Base-by-base conservation (phyloP, 2,113 vertebrate species). In the Alaudala cheleensis region DNA sequence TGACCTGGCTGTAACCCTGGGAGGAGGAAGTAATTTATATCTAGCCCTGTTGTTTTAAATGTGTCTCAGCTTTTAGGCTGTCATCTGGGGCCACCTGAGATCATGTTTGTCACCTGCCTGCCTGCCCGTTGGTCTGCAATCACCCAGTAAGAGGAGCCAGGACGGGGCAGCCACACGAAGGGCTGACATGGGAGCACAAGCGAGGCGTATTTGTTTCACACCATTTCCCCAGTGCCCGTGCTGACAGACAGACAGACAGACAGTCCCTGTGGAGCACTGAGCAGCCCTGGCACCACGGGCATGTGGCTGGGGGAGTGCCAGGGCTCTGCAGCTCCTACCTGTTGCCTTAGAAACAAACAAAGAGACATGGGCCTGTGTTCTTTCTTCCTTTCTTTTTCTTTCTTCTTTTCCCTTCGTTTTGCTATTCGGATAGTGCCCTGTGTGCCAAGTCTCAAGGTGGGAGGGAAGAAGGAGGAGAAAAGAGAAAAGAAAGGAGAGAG, bases 21-120 rank as follows among this genome's bases (percentile, higher is more conserved):
- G 58, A 93, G 53, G 70, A 97, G 95, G 97, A 98, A 98, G 96
- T 96, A 40, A 94, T 97, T 97, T 97, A 96, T 97, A 95, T 97
- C 71, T 88, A 88, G 94, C 80, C 64, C 24, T 47, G 93, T 89
- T 69, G 83, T 84, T 91, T 93, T 10, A 90, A 94, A 93, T 29
- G 64, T 80, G 23, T 86, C 66, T 85, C 70, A 80, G 86, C 54
- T 50, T 62, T 62, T 44, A 45, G 13, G 40, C 11, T 83, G 88
- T 54, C 71, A 73, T 49, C 12, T 18, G 42, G 47, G 73, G 64
- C 64, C 33, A n/a, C 73, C n/a, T 10, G 9, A 60, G 39, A 72
- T 28, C 57, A 34, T 1, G 74, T 91, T 95, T 97, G 95, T 96
- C 96, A 97, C 93, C 96, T 96, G 96, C 95, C 96, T 97, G 96